Conservation (phyloP, 2,113 vertebrate species). For the Galemys pyrenaicus region DNA sequence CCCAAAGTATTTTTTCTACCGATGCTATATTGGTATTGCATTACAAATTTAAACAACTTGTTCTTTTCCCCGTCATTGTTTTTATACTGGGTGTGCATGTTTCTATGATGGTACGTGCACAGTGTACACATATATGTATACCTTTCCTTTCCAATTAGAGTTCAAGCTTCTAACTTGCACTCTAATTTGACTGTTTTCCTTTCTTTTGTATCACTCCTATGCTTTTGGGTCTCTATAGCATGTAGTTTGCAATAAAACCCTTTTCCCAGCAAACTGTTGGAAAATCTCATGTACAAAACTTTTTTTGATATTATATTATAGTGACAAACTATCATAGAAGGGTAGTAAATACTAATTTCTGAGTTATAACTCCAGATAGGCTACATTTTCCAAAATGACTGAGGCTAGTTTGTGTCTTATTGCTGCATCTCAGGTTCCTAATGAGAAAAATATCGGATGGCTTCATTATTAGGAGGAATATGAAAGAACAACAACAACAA, state of each 20-base stretch:
- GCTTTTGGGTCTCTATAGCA: neutral
- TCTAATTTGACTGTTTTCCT: neutral
- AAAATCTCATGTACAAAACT: constrained; percentile 1
- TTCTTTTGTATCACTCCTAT: neutral
- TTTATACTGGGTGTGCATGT: neutral
- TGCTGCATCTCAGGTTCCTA: neutral
- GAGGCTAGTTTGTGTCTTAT: neutral
- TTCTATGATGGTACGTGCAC: neutral
- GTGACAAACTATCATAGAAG: neutral
- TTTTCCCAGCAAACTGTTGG: neutral
- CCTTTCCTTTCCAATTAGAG: neutral
- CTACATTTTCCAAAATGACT: neutral
- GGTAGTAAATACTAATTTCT: neutral
- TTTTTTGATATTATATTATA: constrained; percentile 31
- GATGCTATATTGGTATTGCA: neutral
- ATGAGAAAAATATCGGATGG: too few relatives aligned
- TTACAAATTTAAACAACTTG: neutral
- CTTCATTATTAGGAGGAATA: too few relatives aligned
- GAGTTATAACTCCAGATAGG: neutral
- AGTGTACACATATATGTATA: neutral
- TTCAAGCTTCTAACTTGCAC: neutral
- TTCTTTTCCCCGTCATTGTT: neutral
- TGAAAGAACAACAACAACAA: too few relatives aligned
- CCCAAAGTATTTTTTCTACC: neutral
- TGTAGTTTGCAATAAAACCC: neutral